Evolutionary conservation across 1,140 invertebrate species (phyloP), one percentile per base, ranked within the genome.

Genomic region (Caenorhabditis latens): DNA sequence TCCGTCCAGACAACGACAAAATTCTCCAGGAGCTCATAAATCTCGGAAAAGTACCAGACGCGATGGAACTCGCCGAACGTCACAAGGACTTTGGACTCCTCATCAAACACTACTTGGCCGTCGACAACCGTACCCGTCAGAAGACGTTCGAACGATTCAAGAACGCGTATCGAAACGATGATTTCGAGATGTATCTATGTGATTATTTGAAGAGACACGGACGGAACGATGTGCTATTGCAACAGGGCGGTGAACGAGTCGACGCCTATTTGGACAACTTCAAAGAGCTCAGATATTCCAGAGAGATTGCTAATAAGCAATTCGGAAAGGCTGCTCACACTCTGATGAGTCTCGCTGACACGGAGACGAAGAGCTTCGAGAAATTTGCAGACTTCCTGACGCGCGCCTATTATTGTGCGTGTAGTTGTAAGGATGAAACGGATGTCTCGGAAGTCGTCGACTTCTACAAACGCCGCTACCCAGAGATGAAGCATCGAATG

Each of bases 111-210:
- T 50, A 50, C n/a, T n/a, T 79, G 8, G 24, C 5, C 5, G 53
- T 46, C 1, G 71, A 79, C 11, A 13, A 19, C 19, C 16, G 9
- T 16, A 79, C 40, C 4, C 16, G 46, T 2, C 71, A 79, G 46
- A 48, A 46, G 46, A 79, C 71, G 11, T 79, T 79, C 40, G 71
- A 79, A 24, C n/a, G 43, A 24, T 79, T 24, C 71, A 79, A 79
- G 46, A 79, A 79, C 11, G n/a, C 40, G 71, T 79, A 46, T 53
- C 46, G 19, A 13, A 50, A 50, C 9, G 71, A 79, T 7, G 71
- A 79, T 24, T 79, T 79, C n/a, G 71, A 79, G n/a, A 79, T 79
- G 71, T 79, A 79, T 24, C n/a, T 79, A 4, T 79, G 71, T 50
- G 71, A 79, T 11, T 79, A 79, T 50, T n/a, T 79, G n/a, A 50